Conservation (phyloP, 2,113 vertebrate genomes). For the Calypte anna region DNA sequence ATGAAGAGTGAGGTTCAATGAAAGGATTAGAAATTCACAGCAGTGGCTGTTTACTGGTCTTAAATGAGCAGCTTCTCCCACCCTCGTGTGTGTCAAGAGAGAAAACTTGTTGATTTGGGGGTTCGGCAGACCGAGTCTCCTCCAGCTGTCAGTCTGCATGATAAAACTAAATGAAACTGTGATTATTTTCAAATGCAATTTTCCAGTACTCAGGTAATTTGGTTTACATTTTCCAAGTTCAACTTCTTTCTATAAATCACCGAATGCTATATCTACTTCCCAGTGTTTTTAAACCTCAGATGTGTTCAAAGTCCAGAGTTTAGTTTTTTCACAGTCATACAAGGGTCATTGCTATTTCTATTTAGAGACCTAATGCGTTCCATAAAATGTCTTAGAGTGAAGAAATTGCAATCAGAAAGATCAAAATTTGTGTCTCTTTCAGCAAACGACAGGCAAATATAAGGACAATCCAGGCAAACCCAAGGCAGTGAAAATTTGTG, state of each 20-base stretch:
- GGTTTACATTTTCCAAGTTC: slow-evolving; percentile 54
- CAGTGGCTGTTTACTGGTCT: slow-evolving; percentile 18
- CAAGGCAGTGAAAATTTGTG: slow-evolving; percentile 33
- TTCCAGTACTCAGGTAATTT: slow-evolving; percentile 30
- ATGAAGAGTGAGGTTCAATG: background rate
- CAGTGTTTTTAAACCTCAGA: slow-evolving; percentile 11
- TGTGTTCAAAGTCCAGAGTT: background rate
- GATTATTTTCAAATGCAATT: slow-evolving; percentile 39
- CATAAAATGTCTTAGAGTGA: slow-evolving; percentile 8
- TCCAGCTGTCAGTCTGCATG: slow-evolving; percentile 34
- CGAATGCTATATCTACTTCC: background rate
- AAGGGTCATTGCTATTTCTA: slow-evolving; percentile 19
- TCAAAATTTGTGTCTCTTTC: slow-evolving; percentile 21
- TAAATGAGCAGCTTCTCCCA: slow-evolving; percentile 28
- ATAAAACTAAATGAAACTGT: background rate
- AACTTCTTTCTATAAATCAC: background rate
- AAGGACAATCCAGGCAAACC: slow-evolving; percentile 37
- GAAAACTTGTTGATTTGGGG: slow-evolving; percentile 55
- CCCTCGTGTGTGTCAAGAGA: background rate
- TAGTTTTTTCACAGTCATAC: slow-evolving; percentile 14
- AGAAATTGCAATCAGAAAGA: slow-evolving; percentile 8
- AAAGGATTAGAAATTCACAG: slow-evolving; percentile 43
- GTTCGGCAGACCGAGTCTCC: slow-evolving; percentile 8
- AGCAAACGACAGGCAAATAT: background rate
- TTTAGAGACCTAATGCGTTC: background rate